Evolutionary conservation across 2,888 invertebrate species (phyloP), one percentile per base, ranked within the genome.

Genomic region (Altica lythri): DNA sequence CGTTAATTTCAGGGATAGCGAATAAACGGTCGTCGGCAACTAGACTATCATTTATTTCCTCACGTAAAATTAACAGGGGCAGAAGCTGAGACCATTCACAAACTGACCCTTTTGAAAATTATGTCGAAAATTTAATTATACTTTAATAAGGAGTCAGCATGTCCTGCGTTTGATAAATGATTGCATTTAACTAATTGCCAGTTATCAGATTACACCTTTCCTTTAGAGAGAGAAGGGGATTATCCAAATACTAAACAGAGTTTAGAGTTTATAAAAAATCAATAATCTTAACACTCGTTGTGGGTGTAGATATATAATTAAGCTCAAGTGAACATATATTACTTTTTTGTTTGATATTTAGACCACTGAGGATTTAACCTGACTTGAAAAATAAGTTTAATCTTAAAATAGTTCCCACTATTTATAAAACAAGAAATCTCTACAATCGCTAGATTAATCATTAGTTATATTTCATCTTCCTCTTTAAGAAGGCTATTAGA

Each of bases 131-230:
- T 75, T 73, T 69, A 72, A 75, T 75, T 75, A 75, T 70, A 73
- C 68, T 69, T 71, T 72, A 72, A 74, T 74, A 74, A 74, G 72
- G 66, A 69, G 62, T 64, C 63, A 60, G 61, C 61, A 61, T 62
- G 63, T 64, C 63, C 63, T 61, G 66, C 65, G 63, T 68, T 70
- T 76, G 75, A 76, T 75, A 73, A 75, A 76, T 75, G 73, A 70
- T 69, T 72, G 67, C 75, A 75, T 75, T 76, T 75, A 72, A 71
- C 73, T 75, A 75, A 76, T 76, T 75, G 74, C 75, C 66, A 68
- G 70, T 74, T 73, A 75, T 74, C 72, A 64, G 70, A 74, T 74
- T 73, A 74, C 72, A 75, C 74, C 74, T 74, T 71, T 61, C 22
- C 14, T 18, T 40, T 35, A 42, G 13, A 13, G 2, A 4, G 8